A percentile compares a stretch with the other conserved stretches of the same genome.
phyloP scores from a whole-genome alignment of 2,113 vertebrate genomes.

The Pelecanoides urinatrix region DNA sequence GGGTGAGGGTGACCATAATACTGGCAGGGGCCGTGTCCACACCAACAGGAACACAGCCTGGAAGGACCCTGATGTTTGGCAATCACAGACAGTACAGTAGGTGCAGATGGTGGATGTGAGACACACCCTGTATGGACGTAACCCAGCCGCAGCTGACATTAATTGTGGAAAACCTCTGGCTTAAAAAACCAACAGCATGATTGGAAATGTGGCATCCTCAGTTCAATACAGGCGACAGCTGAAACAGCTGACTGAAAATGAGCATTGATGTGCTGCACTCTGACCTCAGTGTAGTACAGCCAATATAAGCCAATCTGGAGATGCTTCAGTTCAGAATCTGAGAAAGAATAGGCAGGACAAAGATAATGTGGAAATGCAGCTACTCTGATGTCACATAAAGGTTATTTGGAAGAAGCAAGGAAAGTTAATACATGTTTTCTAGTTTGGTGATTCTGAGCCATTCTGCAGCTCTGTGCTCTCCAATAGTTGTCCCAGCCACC shows the following conservation, averaged over 20 bases:
- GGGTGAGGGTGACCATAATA: not conserved
- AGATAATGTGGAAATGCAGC: not conserved
- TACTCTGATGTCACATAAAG: not conserved
- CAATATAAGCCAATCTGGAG: not conserved
- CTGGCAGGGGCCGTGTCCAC: accelerated
- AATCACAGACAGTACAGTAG: not conserved
- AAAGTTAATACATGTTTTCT: not conserved
- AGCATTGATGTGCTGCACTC: not conserved
- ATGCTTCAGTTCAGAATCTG: not conserved
- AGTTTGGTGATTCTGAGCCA: not conserved
- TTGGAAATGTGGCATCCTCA: not conserved
- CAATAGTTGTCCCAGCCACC: not conserved
- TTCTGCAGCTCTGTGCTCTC: not conserved
- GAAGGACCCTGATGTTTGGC: not conserved
- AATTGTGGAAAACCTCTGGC: not conserved
- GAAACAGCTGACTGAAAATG: not conserved
- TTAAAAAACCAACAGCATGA: not conserved
- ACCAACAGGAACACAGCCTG: not conserved
- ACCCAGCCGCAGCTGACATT: not conserved
- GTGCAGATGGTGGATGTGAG: not conserved
- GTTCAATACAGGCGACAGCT: not conserved
- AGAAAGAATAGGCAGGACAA: not conserved
- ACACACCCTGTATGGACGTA: not conserved
- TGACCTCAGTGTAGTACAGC: not conserved
- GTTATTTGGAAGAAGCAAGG: not conserved